Conservation (phyloP, 2,888 invertebrate species). For the Theretra japonica region DNA sequence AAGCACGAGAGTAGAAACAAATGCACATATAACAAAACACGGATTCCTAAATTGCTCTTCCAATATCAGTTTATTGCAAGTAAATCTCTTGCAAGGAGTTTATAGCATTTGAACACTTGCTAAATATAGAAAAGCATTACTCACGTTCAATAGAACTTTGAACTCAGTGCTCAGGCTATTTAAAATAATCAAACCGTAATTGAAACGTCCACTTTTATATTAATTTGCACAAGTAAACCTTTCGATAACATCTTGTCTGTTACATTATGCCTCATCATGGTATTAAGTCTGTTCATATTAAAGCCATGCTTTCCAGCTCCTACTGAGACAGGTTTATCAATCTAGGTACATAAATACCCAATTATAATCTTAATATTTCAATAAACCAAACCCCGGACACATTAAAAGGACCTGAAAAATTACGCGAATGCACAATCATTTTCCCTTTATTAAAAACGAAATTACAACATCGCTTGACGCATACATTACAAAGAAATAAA, state of each 20-base stretch:
- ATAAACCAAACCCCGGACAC: too few species aligned
- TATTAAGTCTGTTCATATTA: too few species aligned
- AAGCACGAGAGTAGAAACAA: neutral
- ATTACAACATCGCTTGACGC: neutral
- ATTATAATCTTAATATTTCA: too few species aligned
- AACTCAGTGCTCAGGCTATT: neutral
- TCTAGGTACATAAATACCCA: too few species aligned
- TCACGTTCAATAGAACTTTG: conserved; percentile 7
- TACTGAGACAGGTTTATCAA: too few species aligned
- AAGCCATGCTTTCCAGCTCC: too few species aligned
- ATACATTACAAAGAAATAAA: conserved; percentile 15
- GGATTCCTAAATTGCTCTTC: neutral
- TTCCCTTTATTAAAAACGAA: neutral
- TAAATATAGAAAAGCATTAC: conserved; percentile 11
- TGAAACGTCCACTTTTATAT: neutral
- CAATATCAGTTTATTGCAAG: neutral
- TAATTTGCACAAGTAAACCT: neutral
- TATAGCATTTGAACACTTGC: conserved; percentile 1
- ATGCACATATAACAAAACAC: neutral
- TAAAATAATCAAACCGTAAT: neutral
- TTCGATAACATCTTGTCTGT: neutral
- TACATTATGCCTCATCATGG: too few species aligned
- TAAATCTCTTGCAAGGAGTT: conserved; percentile 3
- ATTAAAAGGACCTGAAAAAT: neutral
- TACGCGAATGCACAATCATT: neutral